Base-by-base conservation (phyloP, 2,113 vertebrate genomes). In the Bostrychus sinensis region DNA sequence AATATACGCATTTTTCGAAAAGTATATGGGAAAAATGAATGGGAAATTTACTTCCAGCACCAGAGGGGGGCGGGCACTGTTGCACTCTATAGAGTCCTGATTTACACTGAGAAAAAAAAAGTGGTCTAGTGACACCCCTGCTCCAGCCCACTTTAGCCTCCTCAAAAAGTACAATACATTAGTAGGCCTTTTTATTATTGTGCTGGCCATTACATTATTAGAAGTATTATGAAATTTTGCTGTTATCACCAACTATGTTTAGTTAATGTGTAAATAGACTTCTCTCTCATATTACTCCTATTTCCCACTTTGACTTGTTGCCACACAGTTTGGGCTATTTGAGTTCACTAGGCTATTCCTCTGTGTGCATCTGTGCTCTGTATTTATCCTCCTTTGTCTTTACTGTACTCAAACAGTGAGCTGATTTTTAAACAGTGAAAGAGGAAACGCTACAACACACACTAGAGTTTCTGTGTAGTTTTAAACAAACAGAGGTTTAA, bases 351-450 rank as follows among this genome's bases (percentile, higher is more conserved):
- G 48, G 34, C 5, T 32, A 7, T 34, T 48, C 22, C 22, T 50
- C 12, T 2, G 30, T 9, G 13, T 50, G 13, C 55, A 50, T 10
- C 34, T 7, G 1, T 5, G 19, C 20, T 11, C 22, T 48, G 4
- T 48, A 50, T 45, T 51, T 56, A 53, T 46, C 63, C 17, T 36
- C 26, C 6, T 10, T 3, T 25, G 34, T 62, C 17, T 30, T 32
- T 6, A 30, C 16, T 13, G 26, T 7, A n/a, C n/a, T 37, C 16
- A 64, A 83, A 77, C n/a, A 50, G 45, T 16, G 68, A 72, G 70
- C 53, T 63, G 65, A 62, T 57, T 48, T 26, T 39, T 64, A 41
- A 62, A 39, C 14, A 20, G 1, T 16, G 5, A 25, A 20, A 37
- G 32, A 54, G 45, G 22, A 53, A 59, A 11, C 3, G 16, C 7